Conservation (phyloP, 2,113 vertebrate species). For the Acinonyx jubatus region DNA sequence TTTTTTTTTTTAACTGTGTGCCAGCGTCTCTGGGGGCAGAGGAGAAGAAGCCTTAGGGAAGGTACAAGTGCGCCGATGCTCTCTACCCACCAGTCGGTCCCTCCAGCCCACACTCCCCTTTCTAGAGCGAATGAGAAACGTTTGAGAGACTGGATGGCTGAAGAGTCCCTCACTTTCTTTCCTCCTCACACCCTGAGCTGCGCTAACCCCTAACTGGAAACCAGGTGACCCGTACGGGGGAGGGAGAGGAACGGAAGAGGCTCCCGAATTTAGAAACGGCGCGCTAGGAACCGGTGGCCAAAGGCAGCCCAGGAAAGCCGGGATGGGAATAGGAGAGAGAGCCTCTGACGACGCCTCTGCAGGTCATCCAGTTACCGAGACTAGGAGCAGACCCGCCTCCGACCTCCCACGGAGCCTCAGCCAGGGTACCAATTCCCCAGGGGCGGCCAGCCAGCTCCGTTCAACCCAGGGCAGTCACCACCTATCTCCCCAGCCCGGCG, state of each 20-base stretch:
- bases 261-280: not conserved
- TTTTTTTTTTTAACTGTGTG: not conserved
- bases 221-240: not conserved
- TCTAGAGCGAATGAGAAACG: not conserved
- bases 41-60: not conserved
- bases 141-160: too few species aligned
- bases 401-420: constrained; percentile 71
- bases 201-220: not conserved
- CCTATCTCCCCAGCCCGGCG: not conserved
- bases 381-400: constrained; percentile 69
- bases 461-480: not conserved
- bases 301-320: not conserved
- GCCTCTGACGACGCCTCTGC: constrained; percentile 30
- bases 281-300: not conserved
- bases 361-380: not conserved
- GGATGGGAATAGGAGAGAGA: not conserved
- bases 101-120: not conserved
- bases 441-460: constrained; percentile 29
- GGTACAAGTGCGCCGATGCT: not conserved
- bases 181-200: not conserved
- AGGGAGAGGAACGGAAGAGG: not conserved
- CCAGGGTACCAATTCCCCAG: constrained; percentile 70
- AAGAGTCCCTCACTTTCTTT: not conserved
- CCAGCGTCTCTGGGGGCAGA: not conserved
- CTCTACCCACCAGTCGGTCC: fast-evolving